These are phyloP conservation scores for Cyclophora albipunctata DNA, from an alignment of 2,888 invertebrate species.

Conservation along the genomic window DNA sequence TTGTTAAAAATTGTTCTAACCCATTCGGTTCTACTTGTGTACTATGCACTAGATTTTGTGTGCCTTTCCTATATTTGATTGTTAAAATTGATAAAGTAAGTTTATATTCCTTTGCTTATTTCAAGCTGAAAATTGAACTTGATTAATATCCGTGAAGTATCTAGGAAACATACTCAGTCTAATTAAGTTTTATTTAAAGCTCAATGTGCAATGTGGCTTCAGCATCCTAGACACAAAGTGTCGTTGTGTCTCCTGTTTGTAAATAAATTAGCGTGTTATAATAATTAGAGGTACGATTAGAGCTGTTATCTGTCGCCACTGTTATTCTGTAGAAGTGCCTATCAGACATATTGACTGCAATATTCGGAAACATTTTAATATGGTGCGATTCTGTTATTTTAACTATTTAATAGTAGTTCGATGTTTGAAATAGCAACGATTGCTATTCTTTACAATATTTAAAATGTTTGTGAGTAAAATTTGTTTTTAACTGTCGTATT, in stretches of 20 bases:
- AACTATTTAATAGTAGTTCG: constrained; percentile 4
- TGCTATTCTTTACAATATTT: constrained; percentile 4
- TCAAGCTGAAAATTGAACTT: too few relatives aligned
- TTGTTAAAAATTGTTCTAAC: constrained; percentile 4
- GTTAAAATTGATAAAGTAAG: too few relatives aligned
- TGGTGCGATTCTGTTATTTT: constrained; percentile 27
- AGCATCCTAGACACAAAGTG: constrained; percentile 2
- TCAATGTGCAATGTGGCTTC: constrained; percentile 59
- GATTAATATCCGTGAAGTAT: too few relatives aligned
- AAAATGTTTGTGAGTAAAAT: background rate
- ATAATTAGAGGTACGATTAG: constrained; percentile 45
- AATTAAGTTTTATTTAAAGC: constrained; percentile 38
- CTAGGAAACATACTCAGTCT: constrained; percentile 46
- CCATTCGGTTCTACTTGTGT: too few relatives aligned
- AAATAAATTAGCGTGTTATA: constrained; percentile 46
- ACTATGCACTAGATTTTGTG: too few relatives aligned
- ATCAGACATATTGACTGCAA: constrained; percentile 28
- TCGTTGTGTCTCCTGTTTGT: constrained; percentile 48
- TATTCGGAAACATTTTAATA: constrained; percentile 24
- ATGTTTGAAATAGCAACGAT: constrained; percentile 9
- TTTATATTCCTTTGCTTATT: too few relatives aligned
- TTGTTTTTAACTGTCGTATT: constrained; percentile 17
- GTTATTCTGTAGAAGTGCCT: constrained; percentile 52
- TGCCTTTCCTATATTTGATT: too few relatives aligned
- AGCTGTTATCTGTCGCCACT: constrained; percentile 43